A percentile compares a stretch with the other conserved stretches of the same genome.
Evolutionary conservation across 2,888 invertebrate species (phyloP).

Genomic region (Cactoblastis cactorum): DNA sequence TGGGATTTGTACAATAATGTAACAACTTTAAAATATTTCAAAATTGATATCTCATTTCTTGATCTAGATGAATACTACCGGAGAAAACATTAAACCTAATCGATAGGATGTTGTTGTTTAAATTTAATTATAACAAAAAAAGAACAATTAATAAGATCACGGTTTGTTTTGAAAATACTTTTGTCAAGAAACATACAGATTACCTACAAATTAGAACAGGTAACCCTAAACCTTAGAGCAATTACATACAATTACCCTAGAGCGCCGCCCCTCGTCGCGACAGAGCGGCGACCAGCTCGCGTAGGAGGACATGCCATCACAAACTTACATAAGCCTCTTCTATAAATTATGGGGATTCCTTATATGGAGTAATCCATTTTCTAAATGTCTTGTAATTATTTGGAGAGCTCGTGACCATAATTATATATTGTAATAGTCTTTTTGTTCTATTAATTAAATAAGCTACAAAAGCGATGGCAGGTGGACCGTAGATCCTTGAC

Average conservation of each 20-base stretch:
- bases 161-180: too few relatives aligned
- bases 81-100: too few relatives aligned
- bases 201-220: too few relatives aligned
- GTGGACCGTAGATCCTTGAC: neutral
- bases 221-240: constrained; percentile 21
- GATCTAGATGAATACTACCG: too few relatives aligned
- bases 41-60: too few relatives aligned
- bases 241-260: constrained; percentile 50
- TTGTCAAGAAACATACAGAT: too few relatives aligned
- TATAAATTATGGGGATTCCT: constrained; percentile 5
- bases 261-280: constrained; percentile 42
- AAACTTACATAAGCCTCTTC: constrained; percentile 11
- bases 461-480: neutral
- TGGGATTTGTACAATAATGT: too few relatives aligned
- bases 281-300: constrained; percentile 22
- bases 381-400: constrained; percentile 13
- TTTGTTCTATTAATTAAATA: neutral
- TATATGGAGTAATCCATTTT: neutral
- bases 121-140: too few relatives aligned
- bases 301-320: constrained; percentile 19
- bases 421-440: neutral
- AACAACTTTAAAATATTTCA: too few relatives aligned
- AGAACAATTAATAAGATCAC: too few relatives aligned
- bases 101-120: too few relatives aligned
- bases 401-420: neutral